Base-by-base conservation (phyloP, 2,888 invertebrate species). In the Bombylius discolor region DNA sequence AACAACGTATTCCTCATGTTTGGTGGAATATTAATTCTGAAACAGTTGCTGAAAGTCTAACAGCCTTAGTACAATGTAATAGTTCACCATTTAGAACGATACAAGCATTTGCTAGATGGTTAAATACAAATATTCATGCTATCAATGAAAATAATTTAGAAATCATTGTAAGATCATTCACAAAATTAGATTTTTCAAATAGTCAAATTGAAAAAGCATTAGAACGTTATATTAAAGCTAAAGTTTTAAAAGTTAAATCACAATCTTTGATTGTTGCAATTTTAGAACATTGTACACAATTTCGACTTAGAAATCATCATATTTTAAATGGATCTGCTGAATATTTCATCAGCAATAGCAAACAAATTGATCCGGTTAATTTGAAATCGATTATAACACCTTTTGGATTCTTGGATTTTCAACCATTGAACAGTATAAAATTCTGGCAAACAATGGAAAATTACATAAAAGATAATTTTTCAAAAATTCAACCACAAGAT, bases 361-460 rank as follows among this genome's bases (percentile, higher is more conserved):
- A 65, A 12, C 64, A 70, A 55, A 71, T 84, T 51, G 77, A 80
- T 48, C 70, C 78, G 3, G 73, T 76, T 56, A 77, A 80, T 63
- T 65, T 83, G 12, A 78, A 79, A 60, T 76, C 78, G 3, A 75
- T 84, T 51, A 71, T 85, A 53, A 76, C 76, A 60, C 77, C 82
- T 3, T 82, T 80, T 70, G 87, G 85, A 9, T 75, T 75, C 61
- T 72, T 87, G 46, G 75, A 79, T 66, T 81, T 77, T 68, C 69
- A 78, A 57, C 81, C 83, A 42, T 59, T 67, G 4, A 75, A 77
- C 59, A 68, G 71, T 39, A 58, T 68, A 7, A 65, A 75, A 48
- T 83, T 84, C 71, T 85, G 85, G 81, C 66, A 68, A 42, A 65
- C 67, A 6, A 68, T 81, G 47, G 83, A 85, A 66, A 67, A 70